Evolutionary conservation across 1,140 invertebrate species (phyloP).

Genomic region (Vollenhovia emeryi): DNA sequence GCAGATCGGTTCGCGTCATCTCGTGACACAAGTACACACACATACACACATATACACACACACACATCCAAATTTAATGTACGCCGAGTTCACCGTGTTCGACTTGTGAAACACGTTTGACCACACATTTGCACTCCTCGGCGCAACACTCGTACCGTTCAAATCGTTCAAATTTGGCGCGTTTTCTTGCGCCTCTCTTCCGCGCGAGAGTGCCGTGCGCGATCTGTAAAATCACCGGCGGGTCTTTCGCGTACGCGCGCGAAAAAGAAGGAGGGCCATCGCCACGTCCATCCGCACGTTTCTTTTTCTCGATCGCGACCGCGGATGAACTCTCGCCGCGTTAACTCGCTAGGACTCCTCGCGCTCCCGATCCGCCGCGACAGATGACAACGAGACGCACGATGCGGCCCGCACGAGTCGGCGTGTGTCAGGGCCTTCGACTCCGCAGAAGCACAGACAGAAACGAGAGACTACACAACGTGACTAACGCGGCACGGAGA

Average conservation of each 20-base stretch:
- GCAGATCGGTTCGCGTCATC: not conserved
- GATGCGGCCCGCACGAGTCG: slow-evolving; percentile 72
- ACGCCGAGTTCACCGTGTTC: not conserved
- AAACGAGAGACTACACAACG: slow-evolving; percentile 82
- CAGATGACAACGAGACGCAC: slow-evolving; percentile 20
- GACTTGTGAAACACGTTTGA: not conserved
- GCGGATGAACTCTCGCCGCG: slow-evolving; percentile 6
- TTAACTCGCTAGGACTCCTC: not conserved
- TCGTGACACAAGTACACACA: not conserved
- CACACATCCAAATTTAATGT: not conserved
- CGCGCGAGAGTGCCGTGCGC: not conserved
- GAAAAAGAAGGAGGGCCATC: not conserved
- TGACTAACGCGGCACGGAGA: slow-evolving; percentile 78
- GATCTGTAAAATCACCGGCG: not conserved
- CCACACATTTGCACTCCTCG: not conserved
- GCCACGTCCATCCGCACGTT: not conserved
- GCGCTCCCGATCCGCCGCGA: slow-evolving; percentile 19
- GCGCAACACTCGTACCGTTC: not conserved
- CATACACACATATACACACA: too few species aligned
- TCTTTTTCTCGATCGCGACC: not conserved
- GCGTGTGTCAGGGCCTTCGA: slow-evolving; percentile 80
- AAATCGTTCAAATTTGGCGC: slow-evolving; percentile 1
- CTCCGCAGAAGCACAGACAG: slow-evolving; percentile 81
- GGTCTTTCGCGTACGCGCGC: not conserved
- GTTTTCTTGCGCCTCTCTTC: not conserved